These are phyloP conservation scores for Orthosia gracilis DNA, from an alignment of 2,888 invertebrate genomes.

Conservation along the genomic window DNA sequence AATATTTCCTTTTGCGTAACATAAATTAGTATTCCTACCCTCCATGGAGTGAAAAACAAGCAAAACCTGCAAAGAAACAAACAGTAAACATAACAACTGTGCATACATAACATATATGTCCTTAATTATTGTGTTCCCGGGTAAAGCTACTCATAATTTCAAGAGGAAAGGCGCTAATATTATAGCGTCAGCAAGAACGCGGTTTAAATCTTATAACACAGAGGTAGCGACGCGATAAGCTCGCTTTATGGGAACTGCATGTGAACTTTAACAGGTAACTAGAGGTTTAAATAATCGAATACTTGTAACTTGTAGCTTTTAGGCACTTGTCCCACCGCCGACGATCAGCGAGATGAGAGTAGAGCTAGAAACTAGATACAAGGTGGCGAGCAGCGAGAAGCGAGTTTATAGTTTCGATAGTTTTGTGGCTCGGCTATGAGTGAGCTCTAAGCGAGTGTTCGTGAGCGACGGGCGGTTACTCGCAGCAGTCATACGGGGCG, in stretches of 20 bases:
- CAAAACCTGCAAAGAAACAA: slow-evolving; percentile 30
- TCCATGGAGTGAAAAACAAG: slow-evolving; percentile 4
- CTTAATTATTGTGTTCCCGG: slow-evolving; percentile 62
- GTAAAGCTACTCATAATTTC: slow-evolving; percentile 64
- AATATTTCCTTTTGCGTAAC: not conserved
- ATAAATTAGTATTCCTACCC: not conserved
- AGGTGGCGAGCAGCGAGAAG: too few species aligned
- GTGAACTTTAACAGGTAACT: not conserved
- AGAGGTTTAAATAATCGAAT: not conserved
- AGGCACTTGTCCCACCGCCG: too few species aligned
- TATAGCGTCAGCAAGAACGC: slow-evolving; percentile 61
- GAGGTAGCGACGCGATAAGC: slow-evolving; percentile 11
- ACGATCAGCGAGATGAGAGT: too few species aligned
- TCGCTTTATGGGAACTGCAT: not conserved
- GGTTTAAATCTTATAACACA: slow-evolving; percentile 34
- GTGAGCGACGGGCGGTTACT: too few species aligned
- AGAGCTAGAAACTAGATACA: too few species aligned
- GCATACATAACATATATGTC: slow-evolving; percentile 41
- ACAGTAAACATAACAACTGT: slow-evolving; percentile 21
- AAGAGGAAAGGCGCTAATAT: slow-evolving; percentile 65
- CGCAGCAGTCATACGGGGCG: too few species aligned
- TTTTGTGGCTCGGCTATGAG: too few species aligned
- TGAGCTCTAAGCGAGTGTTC: too few species aligned
- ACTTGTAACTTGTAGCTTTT: too few species aligned
- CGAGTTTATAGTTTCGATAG: too few species aligned